Base-by-base conservation (phyloP, 2,888 invertebrate species). In the Sepiola atlantica region DNA sequence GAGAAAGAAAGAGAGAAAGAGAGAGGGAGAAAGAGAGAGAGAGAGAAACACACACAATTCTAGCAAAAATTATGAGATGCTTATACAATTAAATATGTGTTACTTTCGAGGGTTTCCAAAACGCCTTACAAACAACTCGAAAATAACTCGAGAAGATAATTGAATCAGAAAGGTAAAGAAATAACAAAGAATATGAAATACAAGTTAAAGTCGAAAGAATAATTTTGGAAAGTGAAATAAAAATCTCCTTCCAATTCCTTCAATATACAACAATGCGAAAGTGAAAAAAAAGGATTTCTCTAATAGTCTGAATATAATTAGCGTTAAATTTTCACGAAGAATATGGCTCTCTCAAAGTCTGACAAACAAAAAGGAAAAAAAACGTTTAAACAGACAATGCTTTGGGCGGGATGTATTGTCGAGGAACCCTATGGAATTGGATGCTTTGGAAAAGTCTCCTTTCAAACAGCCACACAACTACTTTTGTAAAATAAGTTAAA, bases 91-190 rank as follows among this genome's bases (percentile, higher is more conserved):
- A 77, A 77, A 77, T n/a, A 77, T 77, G 32, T 32, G 18, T 77
- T 77, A n/a, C n/a, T 77, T 77, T 77, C 77, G 32, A 77, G 77
- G 77, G 77, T 77, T 77, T 32, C 16, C n/a, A n/a, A 77, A n/a
- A 14, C n/a, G 77, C 77, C n/a, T 32, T 18, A 77, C n/a, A 77
- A 77, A 77, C 77, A 77, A 77, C 77, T 77, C 77, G n/a, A 77
- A 77, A 77, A 77, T 77, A 77, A 77, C 77, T 77, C 77, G n/a
- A 77, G n/a, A 77, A 77, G 77, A 77, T 77, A 77, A 77, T 77
- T 77, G 77, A 77, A 77, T 77, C 4, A n/a, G n/a, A n/a, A n/a
- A 77, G 16, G 24, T 18, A 57, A 57, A 57, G 24, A 21, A 57
- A 20, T 45, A 45, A 45, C 45, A 45, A 45, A 45, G 45, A 45